Evolutionary conservation across 2,113 vertebrate genomes (phyloP), one percentile per base, ranked within the genome.

Genomic region (Eurystomus gularis): DNA sequence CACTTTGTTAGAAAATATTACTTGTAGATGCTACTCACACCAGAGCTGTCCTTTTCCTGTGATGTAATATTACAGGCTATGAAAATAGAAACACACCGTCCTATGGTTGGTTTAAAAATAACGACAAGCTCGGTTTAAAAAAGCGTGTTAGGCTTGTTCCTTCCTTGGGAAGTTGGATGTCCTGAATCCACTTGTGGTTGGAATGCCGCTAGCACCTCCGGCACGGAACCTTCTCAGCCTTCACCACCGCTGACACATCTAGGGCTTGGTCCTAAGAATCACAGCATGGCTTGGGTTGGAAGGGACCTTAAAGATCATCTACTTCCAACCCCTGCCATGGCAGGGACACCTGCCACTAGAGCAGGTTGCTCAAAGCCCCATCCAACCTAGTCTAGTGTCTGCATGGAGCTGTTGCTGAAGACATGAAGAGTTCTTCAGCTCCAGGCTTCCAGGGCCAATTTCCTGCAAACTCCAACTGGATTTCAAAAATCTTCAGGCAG

Each of bases 1-100:
- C 88, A 86, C 84, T 96, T 13, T 19, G 17, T 79, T 97, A 96
- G 90, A 97, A 97, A 96, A 92, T 46, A 82, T 80, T 39, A 81
- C 84, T 87, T 80, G 26, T 9, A 42, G 66, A 72, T 62, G 69
- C 66, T 85, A 49, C 87, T 91, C 93, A 95, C 95, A 54, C 86
- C 9, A 82, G 85, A 71, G 66, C 77, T 61, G 57, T 73, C 71
- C 19, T 73, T 88, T 57, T 69, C 62, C 86, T 37, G 79, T 58
- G 84, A 58, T 29, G 13, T 76, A 44, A 17, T 62, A 12, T 82
- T 55, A 48, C 92, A 95, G 84, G 82, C 78, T 91, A 11, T 61
- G 94, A 81, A 92, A 97, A 95, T 85, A 97, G 88, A 96, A 96
- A 92, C 93, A 92, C 79, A 7, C 62, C 6, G 2, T 54, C 31